A percentile compares a stretch with the other conserved stretches of the same genome.
phyloP scores from a whole-genome alignment of 2,113 vertebrate species.

The Copsychus sechellarum region DNA sequence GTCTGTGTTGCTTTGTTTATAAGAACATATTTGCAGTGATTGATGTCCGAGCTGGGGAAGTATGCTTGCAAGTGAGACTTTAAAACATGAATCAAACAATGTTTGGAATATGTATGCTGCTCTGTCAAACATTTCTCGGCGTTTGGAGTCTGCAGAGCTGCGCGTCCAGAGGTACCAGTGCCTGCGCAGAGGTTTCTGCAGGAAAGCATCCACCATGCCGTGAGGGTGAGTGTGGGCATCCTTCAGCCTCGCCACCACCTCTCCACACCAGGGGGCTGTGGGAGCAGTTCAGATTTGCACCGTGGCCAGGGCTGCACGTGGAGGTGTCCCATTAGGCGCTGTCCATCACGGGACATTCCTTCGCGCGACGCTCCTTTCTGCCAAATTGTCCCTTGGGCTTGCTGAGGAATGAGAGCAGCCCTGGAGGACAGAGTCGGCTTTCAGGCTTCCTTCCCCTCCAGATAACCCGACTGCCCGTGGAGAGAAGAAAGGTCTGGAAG shows the following conservation, averaged over 20 bases:
- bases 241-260: neutral
- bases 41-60: slow-evolving; percentile 69
- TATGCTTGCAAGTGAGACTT: slow-evolving; percentile 75
- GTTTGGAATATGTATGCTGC: slow-evolving; percentile 77
- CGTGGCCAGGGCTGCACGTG: rapidly evolving
- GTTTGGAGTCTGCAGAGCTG: slow-evolving; percentile 74
- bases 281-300: rapidly evolving
- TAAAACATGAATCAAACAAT: slow-evolving; percentile 80
- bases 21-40: slow-evolving; percentile 77
- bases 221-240: neutral
- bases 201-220: neutral
- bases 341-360: slow-evolving; percentile 55
- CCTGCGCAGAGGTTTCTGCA: slow-evolving; percentile 38
- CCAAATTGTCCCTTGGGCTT: neutral
- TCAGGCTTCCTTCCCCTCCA: slow-evolving; percentile 59
- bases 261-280: neutral
- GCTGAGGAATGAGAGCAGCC: neutral
- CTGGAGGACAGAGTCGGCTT: slow-evolving; percentile 38
- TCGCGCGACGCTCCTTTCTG: neutral
- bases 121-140: slow-evolving; percentile 73
- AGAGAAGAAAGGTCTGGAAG: slow-evolving; percentile 58
- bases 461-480: slow-evolving; percentile 42
- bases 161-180: slow-evolving; percentile 50
- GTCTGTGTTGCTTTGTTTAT: slow-evolving; percentile 76
- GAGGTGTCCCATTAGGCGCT: slow-evolving; percentile 18